phyloP scores from a whole-genome alignment of 2,888 invertebrate genomes.

The Leptinotarsa rubiginosa region DNA sequence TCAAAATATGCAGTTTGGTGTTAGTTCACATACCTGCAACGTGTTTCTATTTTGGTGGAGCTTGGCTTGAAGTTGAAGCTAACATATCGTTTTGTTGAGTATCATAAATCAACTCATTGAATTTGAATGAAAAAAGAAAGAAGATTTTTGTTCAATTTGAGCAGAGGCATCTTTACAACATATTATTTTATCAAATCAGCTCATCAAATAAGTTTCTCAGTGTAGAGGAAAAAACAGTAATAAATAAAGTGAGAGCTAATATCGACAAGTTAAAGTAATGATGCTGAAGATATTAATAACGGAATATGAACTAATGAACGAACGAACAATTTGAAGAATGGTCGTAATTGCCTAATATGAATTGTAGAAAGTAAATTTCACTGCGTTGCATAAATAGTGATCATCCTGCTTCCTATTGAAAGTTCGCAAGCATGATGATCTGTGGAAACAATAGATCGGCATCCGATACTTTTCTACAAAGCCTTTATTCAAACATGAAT shows the following conservation, averaged over 20 bases:
- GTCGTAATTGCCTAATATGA: conserved; percentile 4
- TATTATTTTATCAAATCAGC: too few species aligned
- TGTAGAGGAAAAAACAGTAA: too few species aligned
- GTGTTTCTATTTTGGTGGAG: too few species aligned
- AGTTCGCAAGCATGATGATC: conserved; percentile 7
- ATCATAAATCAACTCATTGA: too few species aligned
- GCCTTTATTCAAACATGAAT: conserved; percentile 1
- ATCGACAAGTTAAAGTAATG: background rate
- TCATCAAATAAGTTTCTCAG: too few species aligned
- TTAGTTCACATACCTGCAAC: too few species aligned
- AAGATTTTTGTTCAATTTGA: too few species aligned
- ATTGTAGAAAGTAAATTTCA: conserved; percentile 18
- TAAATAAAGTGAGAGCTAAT: background rate
- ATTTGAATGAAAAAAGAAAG: too few species aligned
- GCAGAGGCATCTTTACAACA: too few species aligned
- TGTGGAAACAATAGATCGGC: conserved; percentile 8
- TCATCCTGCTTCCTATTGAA: conserved; percentile 20
- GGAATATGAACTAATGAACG: background rate
- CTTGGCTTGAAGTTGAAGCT: too few species aligned
- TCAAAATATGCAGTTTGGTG: too few species aligned
- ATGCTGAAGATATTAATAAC: background rate
- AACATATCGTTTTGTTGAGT: too few species aligned
- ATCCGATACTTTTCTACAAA: background rate
- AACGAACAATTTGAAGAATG: conserved; percentile 4
- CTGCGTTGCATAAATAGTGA: conserved; percentile 2